phyloP scores from a whole-genome alignment of 1,140 invertebrate genomes.

The Eumeta japonica region DNA sequence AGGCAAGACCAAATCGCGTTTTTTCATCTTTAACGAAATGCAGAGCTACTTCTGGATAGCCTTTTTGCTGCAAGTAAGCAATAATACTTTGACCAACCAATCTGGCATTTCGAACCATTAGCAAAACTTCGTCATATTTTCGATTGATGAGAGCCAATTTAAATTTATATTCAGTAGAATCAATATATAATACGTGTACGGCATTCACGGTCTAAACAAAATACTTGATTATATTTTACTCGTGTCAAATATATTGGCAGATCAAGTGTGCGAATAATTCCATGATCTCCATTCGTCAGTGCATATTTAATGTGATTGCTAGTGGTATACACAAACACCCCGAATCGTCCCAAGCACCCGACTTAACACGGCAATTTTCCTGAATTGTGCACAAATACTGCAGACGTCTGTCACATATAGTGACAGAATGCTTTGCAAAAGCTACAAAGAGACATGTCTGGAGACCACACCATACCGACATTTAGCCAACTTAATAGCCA shows the following conservation, averaged over 20 bases:
- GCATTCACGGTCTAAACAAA: slow-evolving; percentile 93
- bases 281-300: slow-evolving; percentile 91
- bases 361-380: no score
- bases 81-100: slow-evolving; percentile 99
- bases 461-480: no score
- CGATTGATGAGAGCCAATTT: slow-evolving; percentile 95
- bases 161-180: slow-evolving; percentile 98
- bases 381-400: no score
- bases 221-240: slow-evolving; percentile 89
- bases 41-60: slow-evolving; percentile 97
- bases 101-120: slow-evolving; percentile 97
- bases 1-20: slow-evolving; percentile 90
- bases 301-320: no score
- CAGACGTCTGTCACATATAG: no score
- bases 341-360: no score
- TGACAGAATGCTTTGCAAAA: no score
- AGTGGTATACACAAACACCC: no score
- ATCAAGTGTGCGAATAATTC: slow-evolving; percentile 96
- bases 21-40: slow-evolving; percentile 99
- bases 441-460: no score
- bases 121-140: slow-evolving; percentile 96
- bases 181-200: slow-evolving; percentile 90
- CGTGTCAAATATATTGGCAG: slow-evolving; percentile 95
- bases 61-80: slow-evolving; percentile 96
- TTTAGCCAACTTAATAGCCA: no score